Evolutionary conservation across 2,888 invertebrate species (phyloP).

Genomic region (Lycocerus yunnanus): DNA sequence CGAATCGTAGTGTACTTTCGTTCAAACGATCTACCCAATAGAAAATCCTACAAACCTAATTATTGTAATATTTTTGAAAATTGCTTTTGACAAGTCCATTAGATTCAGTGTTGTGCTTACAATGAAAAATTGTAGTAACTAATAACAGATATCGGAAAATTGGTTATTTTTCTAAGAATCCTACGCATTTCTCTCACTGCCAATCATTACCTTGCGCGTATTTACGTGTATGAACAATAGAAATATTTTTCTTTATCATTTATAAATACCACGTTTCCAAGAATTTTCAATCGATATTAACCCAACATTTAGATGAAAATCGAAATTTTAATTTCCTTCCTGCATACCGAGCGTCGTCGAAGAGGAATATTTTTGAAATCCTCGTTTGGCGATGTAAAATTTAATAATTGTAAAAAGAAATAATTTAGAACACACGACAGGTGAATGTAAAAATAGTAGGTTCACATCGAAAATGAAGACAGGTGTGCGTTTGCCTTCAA

Average conservation of each 20-base stretch:
- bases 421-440: slow-evolving; percentile 5
- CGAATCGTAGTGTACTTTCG: not conserved
- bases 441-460: slow-evolving; percentile 14
- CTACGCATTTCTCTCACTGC: not conserved
- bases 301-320: not conserved
- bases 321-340: not conserved
- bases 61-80: not conserved
- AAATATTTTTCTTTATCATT: not conserved
- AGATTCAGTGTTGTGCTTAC: not conserved
- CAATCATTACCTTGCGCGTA: not conserved
- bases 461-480: slow-evolving; percentile 6
- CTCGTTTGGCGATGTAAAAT: not conserved
- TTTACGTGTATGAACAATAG: not conserved
- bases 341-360: too few relatives aligned
- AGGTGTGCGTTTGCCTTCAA: slow-evolving; percentile 19
- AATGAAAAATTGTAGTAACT: not conserved
- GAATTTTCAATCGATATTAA: not conserved
- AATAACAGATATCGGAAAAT: not conserved
- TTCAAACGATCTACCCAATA: not conserved
- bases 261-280: not conserved
- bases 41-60: not conserved
- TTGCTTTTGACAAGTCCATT: not conserved
- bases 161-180: not conserved
- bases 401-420: not conserved
- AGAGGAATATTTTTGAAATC: not conserved